Evolutionary conservation across 2,888 invertebrate genomes (phyloP), one percentile per base, ranked within the genome.

Genomic region (Coleophora deauratella): DNA sequence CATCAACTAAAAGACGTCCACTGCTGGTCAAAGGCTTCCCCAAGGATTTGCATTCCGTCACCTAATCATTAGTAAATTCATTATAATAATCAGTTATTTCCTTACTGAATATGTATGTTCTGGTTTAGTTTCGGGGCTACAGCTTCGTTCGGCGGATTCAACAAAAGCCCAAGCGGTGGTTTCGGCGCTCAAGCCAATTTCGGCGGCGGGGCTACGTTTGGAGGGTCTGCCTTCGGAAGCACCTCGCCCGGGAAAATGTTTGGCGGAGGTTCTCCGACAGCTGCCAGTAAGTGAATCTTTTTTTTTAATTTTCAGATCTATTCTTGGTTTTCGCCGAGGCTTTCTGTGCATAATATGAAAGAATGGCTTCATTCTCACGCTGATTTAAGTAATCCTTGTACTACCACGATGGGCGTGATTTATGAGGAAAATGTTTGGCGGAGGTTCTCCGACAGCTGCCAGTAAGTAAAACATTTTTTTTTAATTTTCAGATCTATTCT

Each of bases 151-250:
- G 72, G 79, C 10, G 79, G 75, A 0, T 77, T 79, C 54, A 81
- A 74, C 58, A 81, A 80, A 50, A 81, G 81, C 30, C 75, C 84
- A 0, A 57, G 49, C 21, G 60, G 71, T 36, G 73, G 72, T 0
- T 85, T 85, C 50, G 85, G 84, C 0, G 67, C 69, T 0, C 64
- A 82, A 2, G 80, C 87, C 0, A 58, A 82, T 0, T 89, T 89
- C 64, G 89, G 88, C 0, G 76, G 79, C 0, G 66, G 79, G 7
- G 72, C 85, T 1, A 54, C 77, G 0, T 89, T 89, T 64, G 88
- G 88, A 1, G 68, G 75, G 0, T 55, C 86, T 1, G 72, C 80
- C 1, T 89, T 90, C 57, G 89, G 89, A 0, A 68, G 67, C 57
- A 81, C 87, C 1, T 85, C 87, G 0, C 87, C 87, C 0, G 67